These are phyloP conservation scores for Pantherophis alleghaniensis DNA, from an alignment of 2,797 vertebrate species.

Conservation along the genomic window DNA sequence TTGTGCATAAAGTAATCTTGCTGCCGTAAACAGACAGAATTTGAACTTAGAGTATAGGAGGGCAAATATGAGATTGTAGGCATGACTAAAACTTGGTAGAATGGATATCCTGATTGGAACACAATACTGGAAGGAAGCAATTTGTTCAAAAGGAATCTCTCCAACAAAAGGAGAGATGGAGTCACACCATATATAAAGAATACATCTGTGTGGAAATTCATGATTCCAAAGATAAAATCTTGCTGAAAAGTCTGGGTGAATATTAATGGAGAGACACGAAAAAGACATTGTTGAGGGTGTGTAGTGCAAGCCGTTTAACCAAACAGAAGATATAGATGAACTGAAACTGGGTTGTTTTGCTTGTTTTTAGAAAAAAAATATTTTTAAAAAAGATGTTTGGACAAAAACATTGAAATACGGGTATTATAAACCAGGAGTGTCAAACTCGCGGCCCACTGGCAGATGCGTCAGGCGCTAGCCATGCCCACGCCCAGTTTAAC, in stretches of 20 bases:
- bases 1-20: no score
- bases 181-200: not conserved
- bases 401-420: not conserved
- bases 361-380: not conserved
- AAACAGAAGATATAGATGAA: not conserved
- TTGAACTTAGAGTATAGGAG: not conserved
- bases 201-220: not conserved
- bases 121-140: not conserved
- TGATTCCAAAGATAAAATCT: not conserved
- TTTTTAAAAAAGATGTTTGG: not conserved
- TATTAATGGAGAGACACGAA: not conserved
- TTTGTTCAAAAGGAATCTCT: not conserved
- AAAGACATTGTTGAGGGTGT: not conserved
- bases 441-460: no score
- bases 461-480: no score
- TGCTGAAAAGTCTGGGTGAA: not conserved
- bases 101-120: not conserved
- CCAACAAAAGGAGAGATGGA: not conserved
- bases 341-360: not conserved
- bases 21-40: not conserved
- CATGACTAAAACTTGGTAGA: not conserved
- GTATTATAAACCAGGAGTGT: not conserved
- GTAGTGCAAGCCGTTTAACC: not conserved
- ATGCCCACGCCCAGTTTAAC: no score
- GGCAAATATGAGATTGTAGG: not conserved